Base-by-base conservation (phyloP, 2,888 invertebrate genomes). In the Ennomos erosarius region DNA sequence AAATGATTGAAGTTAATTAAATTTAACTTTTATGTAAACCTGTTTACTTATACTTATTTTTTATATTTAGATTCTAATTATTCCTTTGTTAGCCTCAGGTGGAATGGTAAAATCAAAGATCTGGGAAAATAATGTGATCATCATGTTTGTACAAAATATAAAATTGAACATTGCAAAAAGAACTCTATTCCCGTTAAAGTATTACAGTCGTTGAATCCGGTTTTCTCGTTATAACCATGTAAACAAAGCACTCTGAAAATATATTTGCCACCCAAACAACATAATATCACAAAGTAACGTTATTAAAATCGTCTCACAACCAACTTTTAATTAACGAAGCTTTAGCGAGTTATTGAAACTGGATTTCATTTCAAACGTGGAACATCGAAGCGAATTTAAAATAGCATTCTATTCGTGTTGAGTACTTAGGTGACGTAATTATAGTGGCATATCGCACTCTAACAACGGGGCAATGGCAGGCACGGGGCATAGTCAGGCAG, bases 381-480 rank as follows among this genome's bases (percentile, higher is more conserved):
- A 35, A 40, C 38, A 10, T 49, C 33, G 16, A 12, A 37, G 42
- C 10, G 12, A 36, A 36, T 16, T 55, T 45, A 48, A 55, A 60
- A 60, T 55, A 51, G 26, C 39, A 44, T 46, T 51, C 65, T 55
- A 65, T 71, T 68, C 65, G 68, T 64, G 65, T 45, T 16, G 56
- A 40, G 62, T 54, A 62, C 55, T 43, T 42, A 55, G 61, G 69
- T 71, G 70, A 69, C 69, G 70, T 69, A 69, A 72, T 71, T 70
- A 64, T 42, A 58, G 44, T 53, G 52, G 57, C 74, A 74, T 79
- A 77, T 69, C 71, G 73, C 74, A 74, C 74, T 60, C 65, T 70
- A 69, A 71, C 70, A 74, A 60, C 62, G 59, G 62, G 59, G 65
- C 62, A 63, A 59, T 63, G 62, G 64, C 53, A 59, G 36, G 13